Conservation (phyloP, 2,113 vertebrate genomes). For the Pimephales promelas region DNA sequence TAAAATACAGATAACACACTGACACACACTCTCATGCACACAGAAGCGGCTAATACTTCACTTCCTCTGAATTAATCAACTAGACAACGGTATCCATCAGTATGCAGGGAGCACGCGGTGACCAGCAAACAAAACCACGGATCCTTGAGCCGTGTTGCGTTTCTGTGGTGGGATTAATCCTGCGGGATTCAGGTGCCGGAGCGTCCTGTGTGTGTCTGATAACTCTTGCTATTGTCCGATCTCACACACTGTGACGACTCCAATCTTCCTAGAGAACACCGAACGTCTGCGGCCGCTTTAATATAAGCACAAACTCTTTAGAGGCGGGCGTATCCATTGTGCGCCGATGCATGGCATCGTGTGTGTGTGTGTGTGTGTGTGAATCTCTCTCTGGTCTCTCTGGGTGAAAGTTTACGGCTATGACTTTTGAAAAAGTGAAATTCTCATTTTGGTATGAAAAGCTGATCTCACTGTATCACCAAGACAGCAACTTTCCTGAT, state of each 20-base stretch:
- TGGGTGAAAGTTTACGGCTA: background rate
- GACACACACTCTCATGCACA: background rate
- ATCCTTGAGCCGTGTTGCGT: conserved; percentile 53
- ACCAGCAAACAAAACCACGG: background rate
- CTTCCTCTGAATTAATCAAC: conserved; percentile 33
- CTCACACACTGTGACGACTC: conserved; percentile 34
- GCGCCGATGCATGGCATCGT: background rate
- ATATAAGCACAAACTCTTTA: conserved; percentile 23
- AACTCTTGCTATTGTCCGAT: conserved; percentile 70
- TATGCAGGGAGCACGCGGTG: conserved; percentile 20
- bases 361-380: background rate
- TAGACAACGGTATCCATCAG: conserved; percentile 40
- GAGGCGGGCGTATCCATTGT: background rate
- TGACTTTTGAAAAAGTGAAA: conserved; percentile 25
- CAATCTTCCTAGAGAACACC: background rate
- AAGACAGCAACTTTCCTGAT: conserved; percentile 27
- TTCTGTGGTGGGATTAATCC: conserved; percentile 67
- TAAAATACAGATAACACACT: background rate
- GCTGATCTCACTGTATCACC: conserved; percentile 29
- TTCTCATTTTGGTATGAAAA: conserved; percentile 29
- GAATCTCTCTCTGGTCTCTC: too few relatives aligned
- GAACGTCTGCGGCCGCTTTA: background rate
- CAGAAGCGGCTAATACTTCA: conserved; percentile 4
- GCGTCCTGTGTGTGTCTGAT: conserved; percentile 74
- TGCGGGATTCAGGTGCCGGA: conserved; percentile 61